Evolutionary conservation across 1,140 invertebrate genomes (phyloP).

Genomic region (Forficula auricularia): DNA sequence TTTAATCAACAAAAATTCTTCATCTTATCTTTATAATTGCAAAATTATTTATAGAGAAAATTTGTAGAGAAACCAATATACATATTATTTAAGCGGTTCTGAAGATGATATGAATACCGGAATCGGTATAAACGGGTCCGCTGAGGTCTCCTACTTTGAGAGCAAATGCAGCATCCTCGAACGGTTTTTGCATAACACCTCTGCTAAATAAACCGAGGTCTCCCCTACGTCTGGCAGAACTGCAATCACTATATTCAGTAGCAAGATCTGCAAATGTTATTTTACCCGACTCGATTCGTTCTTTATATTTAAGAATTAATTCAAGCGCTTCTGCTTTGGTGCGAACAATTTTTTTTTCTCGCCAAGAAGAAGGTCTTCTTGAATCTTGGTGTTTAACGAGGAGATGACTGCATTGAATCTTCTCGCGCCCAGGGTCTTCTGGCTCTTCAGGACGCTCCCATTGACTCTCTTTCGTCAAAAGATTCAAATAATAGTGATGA

Average conservation of each 20-base stretch:
- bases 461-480: constrained; percentile 92
- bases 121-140: constrained; percentile 83
- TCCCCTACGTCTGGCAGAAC: constrained; percentile 84
- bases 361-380: constrained; percentile 85
- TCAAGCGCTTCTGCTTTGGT: constrained; percentile 83
- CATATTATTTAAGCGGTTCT: constrained; percentile 78
- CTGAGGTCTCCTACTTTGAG: constrained; percentile 86
- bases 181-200: constrained; percentile 91
- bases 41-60: no score
- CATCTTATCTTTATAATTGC: no score
- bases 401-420: constrained; percentile 82
- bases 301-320: constrained; percentile 46
- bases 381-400: constrained; percentile 92
- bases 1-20: no score
- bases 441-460: constrained; percentile 87
- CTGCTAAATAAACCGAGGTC: constrained; percentile 88
- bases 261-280: constrained; percentile 75
- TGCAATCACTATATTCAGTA: constrained; percentile 84
- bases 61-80: no score
- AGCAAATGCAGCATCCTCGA: constrained; percentile 89
- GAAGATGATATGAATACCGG: constrained; percentile 88
- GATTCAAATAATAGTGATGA: constrained; percentile 85
- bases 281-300: constrained; percentile 64
- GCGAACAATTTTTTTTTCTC: constrained; percentile 82
- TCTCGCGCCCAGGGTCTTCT: constrained; percentile 47